A percentile compares a stretch with the other conserved stretches of the same genome.
Evolutionary conservation across 2,113 vertebrate genomes (phyloP).

Genomic region (Phyllostomus hastatus): DNA sequence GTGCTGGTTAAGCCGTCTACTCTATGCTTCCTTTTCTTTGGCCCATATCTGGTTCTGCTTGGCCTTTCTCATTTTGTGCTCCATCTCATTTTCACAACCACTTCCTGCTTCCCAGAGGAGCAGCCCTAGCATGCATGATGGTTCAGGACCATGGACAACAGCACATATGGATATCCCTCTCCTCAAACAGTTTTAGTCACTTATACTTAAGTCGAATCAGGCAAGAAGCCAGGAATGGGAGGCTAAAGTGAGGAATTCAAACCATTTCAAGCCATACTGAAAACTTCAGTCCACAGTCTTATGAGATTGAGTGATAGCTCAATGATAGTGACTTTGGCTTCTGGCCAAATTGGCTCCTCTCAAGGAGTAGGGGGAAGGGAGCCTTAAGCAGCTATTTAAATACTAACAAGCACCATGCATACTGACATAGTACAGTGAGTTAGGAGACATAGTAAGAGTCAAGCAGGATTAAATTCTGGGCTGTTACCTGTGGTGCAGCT

Average conservation of each 20-base stretch:
- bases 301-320: not conserved
- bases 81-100: not conserved
- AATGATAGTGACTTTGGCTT: not conserved
- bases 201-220: not conserved
- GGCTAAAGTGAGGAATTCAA: not conserved
- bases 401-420: not conserved
- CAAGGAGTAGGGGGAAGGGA: not conserved
- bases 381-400: not conserved
- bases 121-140: accelerated
- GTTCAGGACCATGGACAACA: slow-evolving; percentile 68
- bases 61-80: not conserved
- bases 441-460: not conserved
- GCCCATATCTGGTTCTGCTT: not conserved
- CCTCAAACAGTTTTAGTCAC: not conserved
- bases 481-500: not conserved
- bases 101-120: not conserved
- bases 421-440: not conserved
- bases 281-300: not conserved
- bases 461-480: not conserved
- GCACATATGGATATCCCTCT: not conserved
- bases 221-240: not conserved
- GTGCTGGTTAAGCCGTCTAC: not conserved
- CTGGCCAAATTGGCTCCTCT: not conserved
- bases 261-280: not conserved
- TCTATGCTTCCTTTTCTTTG: not conserved